These are phyloP conservation scores for Cordilura impudica DNA, from an alignment of 2,888 invertebrate species.

Conservation along the genomic window DNA sequence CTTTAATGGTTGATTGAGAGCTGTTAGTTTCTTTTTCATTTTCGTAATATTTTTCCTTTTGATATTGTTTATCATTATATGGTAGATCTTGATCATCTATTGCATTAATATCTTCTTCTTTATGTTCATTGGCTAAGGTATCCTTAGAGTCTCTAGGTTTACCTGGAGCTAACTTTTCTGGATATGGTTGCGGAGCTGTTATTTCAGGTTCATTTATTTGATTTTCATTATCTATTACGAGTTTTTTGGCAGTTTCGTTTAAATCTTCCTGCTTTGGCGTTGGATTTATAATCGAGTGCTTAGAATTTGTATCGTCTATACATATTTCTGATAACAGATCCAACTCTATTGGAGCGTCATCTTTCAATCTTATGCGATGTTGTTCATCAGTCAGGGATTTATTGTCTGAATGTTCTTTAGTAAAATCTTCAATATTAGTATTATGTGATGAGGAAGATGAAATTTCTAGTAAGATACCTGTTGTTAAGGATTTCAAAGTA, in stretches of 20 bases:
- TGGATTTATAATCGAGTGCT: background rate
- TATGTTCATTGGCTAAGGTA: background rate
- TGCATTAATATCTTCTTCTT: background rate
- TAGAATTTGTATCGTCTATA: background rate
- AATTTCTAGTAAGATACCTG: slow-evolving; percentile 48
- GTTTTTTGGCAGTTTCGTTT: background rate
- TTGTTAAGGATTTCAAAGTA: background rate
- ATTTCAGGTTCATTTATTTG: background rate
- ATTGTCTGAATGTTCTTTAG: background rate
- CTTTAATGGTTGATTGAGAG: background rate
- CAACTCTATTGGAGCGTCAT: background rate
- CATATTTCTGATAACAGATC: background rate
- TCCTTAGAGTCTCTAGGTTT: background rate
- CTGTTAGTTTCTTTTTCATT: background rate
- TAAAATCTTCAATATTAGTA: slow-evolving; percentile 6
- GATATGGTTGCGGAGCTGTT: background rate
- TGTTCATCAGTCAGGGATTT: background rate
- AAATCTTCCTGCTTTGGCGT: background rate
- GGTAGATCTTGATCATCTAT: background rate
- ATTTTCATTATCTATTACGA: background rate
- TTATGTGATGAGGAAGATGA: slow-evolving; percentile 30
- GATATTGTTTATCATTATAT: background rate
- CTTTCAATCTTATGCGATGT: background rate
- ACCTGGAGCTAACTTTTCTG: background rate
- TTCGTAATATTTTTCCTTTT: no score